phyloP scores from a whole-genome alignment of 2,797 vertebrate genomes.

The Todus mexicanus region DNA sequence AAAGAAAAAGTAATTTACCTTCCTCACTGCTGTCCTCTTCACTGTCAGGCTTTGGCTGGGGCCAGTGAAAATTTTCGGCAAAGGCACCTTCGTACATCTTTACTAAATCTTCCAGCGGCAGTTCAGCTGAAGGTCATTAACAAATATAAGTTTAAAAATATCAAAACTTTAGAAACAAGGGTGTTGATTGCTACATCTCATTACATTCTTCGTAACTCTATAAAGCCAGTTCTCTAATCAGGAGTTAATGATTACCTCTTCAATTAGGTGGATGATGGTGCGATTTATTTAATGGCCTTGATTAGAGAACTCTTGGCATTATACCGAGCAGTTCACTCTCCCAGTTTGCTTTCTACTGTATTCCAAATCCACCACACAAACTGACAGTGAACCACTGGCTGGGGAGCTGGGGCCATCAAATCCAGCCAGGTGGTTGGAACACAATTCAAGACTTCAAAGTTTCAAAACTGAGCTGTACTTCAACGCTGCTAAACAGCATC shows the following conservation, averaged over 20 bases:
- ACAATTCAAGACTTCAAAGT: not conserved
- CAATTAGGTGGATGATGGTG: not conserved
- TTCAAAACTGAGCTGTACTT: not conserved
- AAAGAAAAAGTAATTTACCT: constrained; percentile 48
- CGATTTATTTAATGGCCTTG: not conserved
- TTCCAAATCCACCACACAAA: not conserved
- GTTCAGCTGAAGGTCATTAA: constrained; percentile 80
- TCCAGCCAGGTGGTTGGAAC: not conserved
- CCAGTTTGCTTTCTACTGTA: not conserved
- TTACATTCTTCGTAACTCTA: not conserved
- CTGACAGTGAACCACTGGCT: not conserved
- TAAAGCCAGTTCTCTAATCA: not conserved
- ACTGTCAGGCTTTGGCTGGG: constrained; percentile 79
- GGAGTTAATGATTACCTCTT: too few species aligned
- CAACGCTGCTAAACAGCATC: not conserved
- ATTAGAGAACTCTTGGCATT: not conserved
- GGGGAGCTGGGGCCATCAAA: not conserved
- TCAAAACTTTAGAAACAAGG: not conserved
- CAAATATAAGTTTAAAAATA: not conserved
- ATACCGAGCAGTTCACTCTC: not conserved
- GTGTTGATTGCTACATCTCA: not conserved
- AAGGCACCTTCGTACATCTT: constrained; percentile 95
- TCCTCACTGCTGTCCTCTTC: constrained; percentile 82
- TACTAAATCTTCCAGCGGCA: constrained; percentile 87
- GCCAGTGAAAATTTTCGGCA: constrained; percentile 87